Evolutionary conservation across 2,888 invertebrate species (phyloP).

Genomic region (Sialis fuliginosa): DNA sequence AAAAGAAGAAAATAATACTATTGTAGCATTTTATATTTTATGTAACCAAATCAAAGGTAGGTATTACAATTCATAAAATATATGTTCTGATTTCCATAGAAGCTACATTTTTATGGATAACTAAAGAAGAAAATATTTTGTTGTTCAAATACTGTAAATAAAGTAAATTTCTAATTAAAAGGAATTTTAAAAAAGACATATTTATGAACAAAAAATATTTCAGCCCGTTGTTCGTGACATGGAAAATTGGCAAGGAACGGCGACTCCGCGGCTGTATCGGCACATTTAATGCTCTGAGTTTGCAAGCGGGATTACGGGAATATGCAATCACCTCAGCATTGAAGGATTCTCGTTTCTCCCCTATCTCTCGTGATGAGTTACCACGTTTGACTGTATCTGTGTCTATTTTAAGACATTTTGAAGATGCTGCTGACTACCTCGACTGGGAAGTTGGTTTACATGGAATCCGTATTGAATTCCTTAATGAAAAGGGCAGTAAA

Average conservation of each 20-base stretch:
- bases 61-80: too few relatives aligned
- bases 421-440: slow-evolving; percentile 83
- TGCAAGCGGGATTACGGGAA: slow-evolving; percentile 86
- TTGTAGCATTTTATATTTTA: too few relatives aligned
- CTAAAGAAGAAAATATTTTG: too few relatives aligned
- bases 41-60: too few relatives aligned
- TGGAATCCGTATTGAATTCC: slow-evolving; percentile 95
- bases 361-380: slow-evolving; percentile 87
- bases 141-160: too few relatives aligned
- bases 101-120: too few relatives aligned
- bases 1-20: too few relatives aligned
- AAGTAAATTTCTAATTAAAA: too few relatives aligned
- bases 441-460: slow-evolving; percentile 97
- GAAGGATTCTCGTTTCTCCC: slow-evolving; percentile 92
- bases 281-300: slow-evolving; percentile 91
- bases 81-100: too few relatives aligned
- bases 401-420: slow-evolving; percentile 90
- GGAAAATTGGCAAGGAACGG: slow-evolving; percentile 94
- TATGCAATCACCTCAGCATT: slow-evolving; percentile 97
- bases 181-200: too few relatives aligned
- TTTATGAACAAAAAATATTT: background rate
- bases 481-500: slow-evolving; percentile 82
- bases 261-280: slow-evolving; percentile 96
- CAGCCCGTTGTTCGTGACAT: slow-evolving; percentile 96
- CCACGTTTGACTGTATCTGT: slow-evolving; percentile 86